Conservation (phyloP, 2,113 vertebrate genomes). For the Ailuropoda melanoleuca region DNA sequence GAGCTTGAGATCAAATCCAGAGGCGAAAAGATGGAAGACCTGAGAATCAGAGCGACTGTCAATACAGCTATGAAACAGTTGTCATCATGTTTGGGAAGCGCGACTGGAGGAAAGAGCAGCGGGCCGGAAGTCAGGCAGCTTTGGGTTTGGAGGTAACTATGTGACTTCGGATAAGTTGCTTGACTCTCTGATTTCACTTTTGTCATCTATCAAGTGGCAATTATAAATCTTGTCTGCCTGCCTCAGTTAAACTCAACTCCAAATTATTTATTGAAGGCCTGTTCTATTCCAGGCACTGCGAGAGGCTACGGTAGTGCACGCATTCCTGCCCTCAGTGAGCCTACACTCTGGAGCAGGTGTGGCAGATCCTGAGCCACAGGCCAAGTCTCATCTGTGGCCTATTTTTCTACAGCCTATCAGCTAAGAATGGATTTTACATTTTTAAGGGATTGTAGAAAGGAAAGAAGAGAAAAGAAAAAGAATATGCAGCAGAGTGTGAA, state of each 20-base stretch:
- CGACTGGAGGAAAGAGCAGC: not conserved
- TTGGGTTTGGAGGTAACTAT: not conserved
- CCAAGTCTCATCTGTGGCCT: not conserved
- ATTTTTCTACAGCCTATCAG: not conserved
- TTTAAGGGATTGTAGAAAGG: not conserved
- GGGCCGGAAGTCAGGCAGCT: not conserved
- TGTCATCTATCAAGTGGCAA: not conserved
- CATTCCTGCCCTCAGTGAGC: not conserved
- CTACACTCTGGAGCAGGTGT: not conserved
- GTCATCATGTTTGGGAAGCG: accelerated
- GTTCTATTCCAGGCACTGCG: not conserved
- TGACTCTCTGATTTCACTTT: slow-evolving; percentile 15
- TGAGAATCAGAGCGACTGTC: not conserved
- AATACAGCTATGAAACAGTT: not conserved
- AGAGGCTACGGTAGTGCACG: not conserved
- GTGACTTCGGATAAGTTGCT: not conserved
- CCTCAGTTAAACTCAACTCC: not conserved
- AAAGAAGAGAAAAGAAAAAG: not conserved
- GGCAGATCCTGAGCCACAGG: not conserved
- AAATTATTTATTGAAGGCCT: not conserved
- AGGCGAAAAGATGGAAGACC: not conserved
- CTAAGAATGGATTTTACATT: not conserved
- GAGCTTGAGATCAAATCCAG: not conserved
- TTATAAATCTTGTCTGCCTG: not conserved
- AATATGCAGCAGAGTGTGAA: not conserved